Evolutionary conservation across 1,140 invertebrate genomes (phyloP), one percentile per base, ranked within the genome.

Genomic region (Sitophilus oryzae): DNA sequence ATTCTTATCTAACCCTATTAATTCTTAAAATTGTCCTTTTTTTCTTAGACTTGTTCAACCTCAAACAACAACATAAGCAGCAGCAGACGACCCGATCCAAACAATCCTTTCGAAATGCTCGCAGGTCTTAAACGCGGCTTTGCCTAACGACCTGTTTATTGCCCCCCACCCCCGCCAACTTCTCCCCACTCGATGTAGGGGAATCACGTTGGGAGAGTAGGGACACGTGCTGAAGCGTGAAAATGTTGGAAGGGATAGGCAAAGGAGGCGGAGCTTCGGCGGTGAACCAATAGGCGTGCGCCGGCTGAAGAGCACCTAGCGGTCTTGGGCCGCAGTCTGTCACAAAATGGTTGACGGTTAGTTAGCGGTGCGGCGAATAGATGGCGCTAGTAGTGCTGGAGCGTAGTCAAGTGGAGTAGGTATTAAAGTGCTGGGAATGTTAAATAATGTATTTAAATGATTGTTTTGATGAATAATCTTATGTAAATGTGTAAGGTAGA

Each of bases 131-230:
- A 67, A 64, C 65, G 64, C 59, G 60, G 66, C 64, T 70, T 70
- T 69, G 63, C 66, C 62, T 70, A 69, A 70, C 65, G 68, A 70
- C 56, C 66, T 70, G 68, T 69, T 69, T 69, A 70, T 70, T 69
- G 62, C 62, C 66, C 57, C 66, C 64, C 59, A 49, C 61, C 54
- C 38, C 21, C 2, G 23, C 38, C 41, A 47, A n/a, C n/a, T n/a
- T n/a, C n/a, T 23, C 56, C 49, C 48, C 44, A 44, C 38, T 45
- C 37, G 50, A 50, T 42, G 36, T 37, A 63, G 58, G 61, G 55
- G 60, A 60, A 53, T 54, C 42, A 43, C 42, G 55, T 23, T 23
- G 45, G 35, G 52, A 48, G 45, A 18, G 25, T 30, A 30, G 43
- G 41, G 30, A 50, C 53, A 49, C 47, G 60, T 45, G 45, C 37